Evolutionary conservation across 2,113 vertebrate species (phyloP), one percentile per base, ranked within the genome.

Genomic region (Solenodon paradoxus): DNA sequence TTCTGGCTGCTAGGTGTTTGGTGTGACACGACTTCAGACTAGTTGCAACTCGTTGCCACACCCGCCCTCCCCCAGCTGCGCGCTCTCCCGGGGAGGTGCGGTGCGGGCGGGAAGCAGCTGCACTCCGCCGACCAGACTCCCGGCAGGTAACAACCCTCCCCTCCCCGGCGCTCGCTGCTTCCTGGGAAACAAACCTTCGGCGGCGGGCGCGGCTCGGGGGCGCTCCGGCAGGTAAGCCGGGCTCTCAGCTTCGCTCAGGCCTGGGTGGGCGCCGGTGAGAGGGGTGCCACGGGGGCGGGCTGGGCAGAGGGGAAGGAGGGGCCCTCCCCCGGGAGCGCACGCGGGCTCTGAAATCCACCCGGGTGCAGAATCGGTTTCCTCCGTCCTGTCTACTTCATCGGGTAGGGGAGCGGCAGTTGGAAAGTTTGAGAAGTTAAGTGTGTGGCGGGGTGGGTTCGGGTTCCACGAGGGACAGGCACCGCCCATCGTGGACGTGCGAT

Each of bases 21-120:
- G 71, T 95, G 97, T 75, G 92, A 94, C 97, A 95, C 77, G 77
- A 95, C 98, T 97, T 59, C 95, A 98, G 92, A 98, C 99, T 98
- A 99, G 99, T 98, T 96, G 98, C 97, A 98, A 99, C 99, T 98
- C 94, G 99, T 98, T 98, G 98, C 97, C 98, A 98, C 99, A 98
- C 99, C 99, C 98, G 98, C 97, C 91, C 95, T 90, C 93, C 16
- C 97, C 96, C 96, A 86, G 97, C 87, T 35, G 79, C 0, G 90
- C 88, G 66, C 80, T 64, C 3, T 11, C 78, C 72, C 87, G 2
- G 57, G 64, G 28, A 74, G 95, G 95, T 55, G 95, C 92, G 91
- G 90, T 30, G 77, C 26, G 0, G 38, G 51, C 88, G 2, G 92
- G 66, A 28, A 42, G 3, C 7, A 10, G 92, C 92, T 53, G 38